Evolutionary conservation across 2,113 vertebrate genomes (phyloP).

Genomic region (Amphiprion percula): DNA sequence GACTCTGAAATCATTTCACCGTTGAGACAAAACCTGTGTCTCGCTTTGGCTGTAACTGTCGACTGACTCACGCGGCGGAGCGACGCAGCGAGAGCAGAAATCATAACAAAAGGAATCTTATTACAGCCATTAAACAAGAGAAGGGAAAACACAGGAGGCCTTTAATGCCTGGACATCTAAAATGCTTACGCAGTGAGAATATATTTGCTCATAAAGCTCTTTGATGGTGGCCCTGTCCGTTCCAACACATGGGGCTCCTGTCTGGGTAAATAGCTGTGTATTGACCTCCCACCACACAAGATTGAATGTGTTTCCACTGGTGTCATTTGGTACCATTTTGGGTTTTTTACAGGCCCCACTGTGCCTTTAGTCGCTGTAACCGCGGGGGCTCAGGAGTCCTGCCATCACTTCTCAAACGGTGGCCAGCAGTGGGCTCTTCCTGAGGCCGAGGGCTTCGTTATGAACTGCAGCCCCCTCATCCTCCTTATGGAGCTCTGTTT

Average conservation of each 20-base stretch:
- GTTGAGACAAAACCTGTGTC: slow-evolving; percentile 39
- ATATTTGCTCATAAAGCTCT: slow-evolving; percentile 81
- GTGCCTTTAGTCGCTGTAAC: slow-evolving; percentile 55
- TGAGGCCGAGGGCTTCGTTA: slow-evolving; percentile 31
- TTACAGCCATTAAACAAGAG: slow-evolving; percentile 79
- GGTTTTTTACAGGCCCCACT: slow-evolving; percentile 66
- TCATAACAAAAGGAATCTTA: slow-evolving; percentile 78
- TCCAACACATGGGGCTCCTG: slow-evolving; percentile 59
- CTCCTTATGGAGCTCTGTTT: slow-evolving; percentile 67
- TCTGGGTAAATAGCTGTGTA: slow-evolving; percentile 79
- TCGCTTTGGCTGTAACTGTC: slow-evolving; percentile 13
- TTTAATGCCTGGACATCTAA: slow-evolving; percentile 70
- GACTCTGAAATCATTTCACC: slow-evolving; percentile 12
- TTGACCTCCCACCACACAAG: slow-evolving; percentile 69
- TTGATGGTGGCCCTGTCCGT: slow-evolving; percentile 82
- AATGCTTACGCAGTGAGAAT: slow-evolving; percentile 77
- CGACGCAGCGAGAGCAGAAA: slow-evolving; percentile 57
- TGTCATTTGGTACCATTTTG: slow-evolving; percentile 70
- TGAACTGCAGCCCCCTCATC: slow-evolving; percentile 50
- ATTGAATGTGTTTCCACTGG: slow-evolving; percentile 82
- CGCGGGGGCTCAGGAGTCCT: slow-evolving; percentile 52
- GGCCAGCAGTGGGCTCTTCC: slow-evolving; percentile 61
- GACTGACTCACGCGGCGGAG: slow-evolving; percentile 34
- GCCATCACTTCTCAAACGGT: slow-evolving; percentile 59
- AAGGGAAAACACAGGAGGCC: slow-evolving; percentile 69